Evolutionary conservation across 92 coral and sea anemone genomes (phyloP).

Genomic region (Phymanthus crucifer): DNA sequence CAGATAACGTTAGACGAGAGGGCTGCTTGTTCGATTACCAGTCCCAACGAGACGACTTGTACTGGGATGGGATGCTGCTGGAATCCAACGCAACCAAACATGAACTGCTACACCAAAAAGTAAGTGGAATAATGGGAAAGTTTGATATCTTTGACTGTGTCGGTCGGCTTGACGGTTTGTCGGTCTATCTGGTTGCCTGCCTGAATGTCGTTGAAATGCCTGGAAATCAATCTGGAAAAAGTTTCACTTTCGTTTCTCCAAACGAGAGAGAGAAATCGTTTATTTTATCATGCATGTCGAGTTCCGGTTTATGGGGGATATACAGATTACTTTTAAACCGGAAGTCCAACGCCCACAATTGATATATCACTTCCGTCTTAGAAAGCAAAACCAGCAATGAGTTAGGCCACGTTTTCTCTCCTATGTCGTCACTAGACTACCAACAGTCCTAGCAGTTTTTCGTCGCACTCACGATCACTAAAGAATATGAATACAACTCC

Average conservation of each 20-base stretch:
- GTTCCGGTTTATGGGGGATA: no score
- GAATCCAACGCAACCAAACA: conserved; percentile 19
- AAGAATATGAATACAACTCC: no score
- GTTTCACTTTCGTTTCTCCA: not conserved
- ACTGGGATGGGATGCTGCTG: conserved; percentile 59
- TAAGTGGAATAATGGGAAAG: conserved; percentile 18
- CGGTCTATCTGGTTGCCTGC: not conserved
- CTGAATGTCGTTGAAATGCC: not conserved
- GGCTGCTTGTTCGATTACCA: conserved; percentile 42
- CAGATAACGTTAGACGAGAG: conserved; percentile 18
- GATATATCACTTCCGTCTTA: not conserved
- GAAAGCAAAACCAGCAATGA: not conserved
- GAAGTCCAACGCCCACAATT: not conserved
- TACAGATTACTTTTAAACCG: no score
- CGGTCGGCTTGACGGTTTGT: no score
- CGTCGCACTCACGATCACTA: no score
- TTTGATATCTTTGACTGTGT: not conserved
- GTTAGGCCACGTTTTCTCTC: no score
- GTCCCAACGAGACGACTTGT: conserved; percentile 43
- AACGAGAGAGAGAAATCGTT: not conserved
- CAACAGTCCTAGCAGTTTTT: no score
- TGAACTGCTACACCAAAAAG: conserved; percentile 41
- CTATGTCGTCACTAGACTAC: no score
- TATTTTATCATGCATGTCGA: no score
- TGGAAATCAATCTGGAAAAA: no score